These are phyloP conservation scores for Electrona antarctica DNA, from an alignment of 2,113 vertebrate genomes.

Conservation along the genomic window DNA sequence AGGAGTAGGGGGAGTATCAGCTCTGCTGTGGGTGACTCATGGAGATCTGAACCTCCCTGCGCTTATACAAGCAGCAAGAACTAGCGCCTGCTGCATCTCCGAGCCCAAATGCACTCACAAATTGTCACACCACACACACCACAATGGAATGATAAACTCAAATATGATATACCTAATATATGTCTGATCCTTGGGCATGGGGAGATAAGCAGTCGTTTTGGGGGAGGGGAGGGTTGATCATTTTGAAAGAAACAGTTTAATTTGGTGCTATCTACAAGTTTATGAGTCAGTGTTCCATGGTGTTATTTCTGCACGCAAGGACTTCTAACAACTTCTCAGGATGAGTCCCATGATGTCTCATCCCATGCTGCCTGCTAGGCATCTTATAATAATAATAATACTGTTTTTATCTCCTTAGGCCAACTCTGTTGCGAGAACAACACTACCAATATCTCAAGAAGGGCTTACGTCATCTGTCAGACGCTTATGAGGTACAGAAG, in stretches of 20 bases:
- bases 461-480: conserved; percentile 91
- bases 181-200: too few species aligned
- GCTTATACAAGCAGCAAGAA: conserved; percentile 12
- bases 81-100: conserved; percentile 13
- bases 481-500: conserved; percentile 89
- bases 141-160: not conserved
- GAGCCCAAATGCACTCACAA: conserved; percentile 5
- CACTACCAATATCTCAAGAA: conserved; percentile 95
- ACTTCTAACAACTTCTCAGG: not conserved
- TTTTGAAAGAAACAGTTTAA: not conserved
- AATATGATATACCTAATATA: too few species aligned
- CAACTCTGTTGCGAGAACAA: conserved; percentile 88
- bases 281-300: not conserved
- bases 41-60: not conserved
- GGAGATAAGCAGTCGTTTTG: too few species aligned
- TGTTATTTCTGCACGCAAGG: not conserved
- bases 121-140: not conserved
- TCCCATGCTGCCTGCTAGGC: not conserved
- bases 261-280: not conserved
- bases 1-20: conserved; percentile 10
- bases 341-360: not conserved
- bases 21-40: conserved; percentile 39
- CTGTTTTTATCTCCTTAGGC: conserved; percentile 73
- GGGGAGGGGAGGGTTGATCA: too few species aligned
- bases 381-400: too few species aligned